Base-by-base conservation (phyloP, 2,888 invertebrate species). In the Andrena camellia region DNA sequence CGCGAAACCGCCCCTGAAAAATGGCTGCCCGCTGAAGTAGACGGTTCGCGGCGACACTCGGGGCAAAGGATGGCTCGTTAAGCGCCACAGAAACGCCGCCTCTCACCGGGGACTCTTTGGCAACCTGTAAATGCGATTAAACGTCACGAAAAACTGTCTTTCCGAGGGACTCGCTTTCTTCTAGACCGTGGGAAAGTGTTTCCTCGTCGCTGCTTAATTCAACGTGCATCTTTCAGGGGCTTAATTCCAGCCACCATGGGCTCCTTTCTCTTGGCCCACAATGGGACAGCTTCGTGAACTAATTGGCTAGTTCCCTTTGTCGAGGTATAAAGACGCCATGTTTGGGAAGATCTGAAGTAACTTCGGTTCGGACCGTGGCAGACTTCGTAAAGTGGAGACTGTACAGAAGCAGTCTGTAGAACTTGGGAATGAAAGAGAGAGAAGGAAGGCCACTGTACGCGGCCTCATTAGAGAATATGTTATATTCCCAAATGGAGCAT, bases 401-500 rank as follows among this genome's bases (percentile, higher is more conserved):
- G 17, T 17, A 17, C 17, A 42, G 42, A 42, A 20, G 10, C 57
- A 57, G 23, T 54, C 52, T 54, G 29, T 60, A 8, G 1, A 10
- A 33, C 50, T 50, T 31, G 29, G 1, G 20, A n/a, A 17, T 17
- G 23, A 26, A 20, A 7, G 8, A 54, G 8, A 7, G 13, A 54
- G 7, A 63, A 23, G n/a, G 20, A 10, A 7, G 2, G 33, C 6
- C 35, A 1, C 6, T 62, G 13, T 23, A 8, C 17, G 17, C 33
- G 23, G 26, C 29, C 50, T 72, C 60, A 57, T 81, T 68, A 74
- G 50, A 52, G 64, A 29, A 72, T 69, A 72, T 72, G 63, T 86
- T 83, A 77, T 52, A 17, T 77, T 35, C 57, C n/a, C 31, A 62
- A 86, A 88, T 62, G 75, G 75, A 86, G 75, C 88, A 86, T 86